These are phyloP conservation scores for Aplysia californica DNA, from an alignment of 1,140 invertebrate genomes.

Conservation along the genomic window DNA sequence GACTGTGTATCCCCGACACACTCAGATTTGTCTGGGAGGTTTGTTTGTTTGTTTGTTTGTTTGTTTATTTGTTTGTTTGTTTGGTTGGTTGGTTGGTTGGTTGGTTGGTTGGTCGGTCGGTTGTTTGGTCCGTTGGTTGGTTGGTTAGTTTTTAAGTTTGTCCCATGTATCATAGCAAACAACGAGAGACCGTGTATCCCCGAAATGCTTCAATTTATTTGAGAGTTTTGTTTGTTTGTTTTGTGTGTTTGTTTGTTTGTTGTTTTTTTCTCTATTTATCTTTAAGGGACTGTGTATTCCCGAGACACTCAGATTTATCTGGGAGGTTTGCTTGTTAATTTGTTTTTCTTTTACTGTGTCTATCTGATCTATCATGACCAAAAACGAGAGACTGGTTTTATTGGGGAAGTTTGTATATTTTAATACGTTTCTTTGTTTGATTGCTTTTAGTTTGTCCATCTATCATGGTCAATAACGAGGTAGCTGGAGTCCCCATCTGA, in stretches of 20 bases:
- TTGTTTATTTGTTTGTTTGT: too few species aligned
- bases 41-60: too few species aligned
- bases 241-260: background rate
- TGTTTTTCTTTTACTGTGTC: too few species aligned
- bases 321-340: slow-evolving; percentile 61
- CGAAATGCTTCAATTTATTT: background rate
- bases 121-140: too few species aligned
- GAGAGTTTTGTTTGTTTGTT: background rate
- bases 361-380: slow-evolving; percentile 56
- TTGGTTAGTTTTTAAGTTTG: too few species aligned
- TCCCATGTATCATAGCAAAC: slow-evolving; percentile 59
- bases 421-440: background rate
- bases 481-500: too few species aligned
- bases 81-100: too few species aligned
- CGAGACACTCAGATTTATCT: slow-evolving; percentile 60
- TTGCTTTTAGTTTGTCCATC: background rate
- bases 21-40: slow-evolving; percentile 66
- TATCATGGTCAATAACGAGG: background rate
- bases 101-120: too few species aligned
- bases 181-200: slow-evolving; percentile 52
- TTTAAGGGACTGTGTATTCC: slow-evolving; percentile 34
- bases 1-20: slow-evolving; percentile 54
- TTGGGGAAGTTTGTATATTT: background rate
- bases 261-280: background rate
- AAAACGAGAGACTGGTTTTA: slow-evolving; percentile 56